phyloP scores from a whole-genome alignment of 2,113 vertebrate genomes.

The Oreochromis spilurus region DNA sequence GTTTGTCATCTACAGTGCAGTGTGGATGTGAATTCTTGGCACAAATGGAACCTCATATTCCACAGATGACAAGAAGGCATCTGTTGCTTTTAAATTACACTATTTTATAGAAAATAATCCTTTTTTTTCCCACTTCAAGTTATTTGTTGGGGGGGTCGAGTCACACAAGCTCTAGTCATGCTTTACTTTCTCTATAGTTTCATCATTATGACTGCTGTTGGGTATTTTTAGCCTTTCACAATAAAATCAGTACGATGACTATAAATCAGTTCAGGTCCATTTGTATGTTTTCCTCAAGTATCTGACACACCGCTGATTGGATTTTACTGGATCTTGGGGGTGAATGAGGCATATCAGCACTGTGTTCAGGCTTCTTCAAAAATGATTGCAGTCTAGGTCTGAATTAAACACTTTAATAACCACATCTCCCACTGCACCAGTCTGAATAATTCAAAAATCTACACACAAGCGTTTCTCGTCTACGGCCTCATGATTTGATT shows the following conservation, averaged over 20 bases:
- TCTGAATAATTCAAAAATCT: background rate
- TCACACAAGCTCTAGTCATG: background rate
- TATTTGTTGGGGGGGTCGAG: background rate
- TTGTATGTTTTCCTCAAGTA: background rate
- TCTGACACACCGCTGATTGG: background rate
- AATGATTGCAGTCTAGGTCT: background rate
- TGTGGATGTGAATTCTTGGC: background rate
- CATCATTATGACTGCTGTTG: background rate
- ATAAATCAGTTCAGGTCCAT: background rate
- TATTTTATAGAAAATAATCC: background rate
- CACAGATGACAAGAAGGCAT: background rate
- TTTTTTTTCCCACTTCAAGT: background rate
- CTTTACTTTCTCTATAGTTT: background rate
- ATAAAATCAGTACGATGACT: background rate
- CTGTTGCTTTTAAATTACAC: background rate
- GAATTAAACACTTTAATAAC: background rate
- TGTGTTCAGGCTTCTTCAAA: background rate
- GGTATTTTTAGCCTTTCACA: background rate
- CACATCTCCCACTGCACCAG: background rate
- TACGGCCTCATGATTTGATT: background rate
- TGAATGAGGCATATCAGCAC: background rate
- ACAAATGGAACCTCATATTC: background rate
- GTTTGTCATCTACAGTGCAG: background rate
- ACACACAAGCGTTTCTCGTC: background rate
- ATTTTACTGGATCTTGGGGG: background rate